These are phyloP conservation scores for Castor canadensis DNA, from an alignment of 2,113 vertebrate genomes.

Conservation along the genomic window DNA sequence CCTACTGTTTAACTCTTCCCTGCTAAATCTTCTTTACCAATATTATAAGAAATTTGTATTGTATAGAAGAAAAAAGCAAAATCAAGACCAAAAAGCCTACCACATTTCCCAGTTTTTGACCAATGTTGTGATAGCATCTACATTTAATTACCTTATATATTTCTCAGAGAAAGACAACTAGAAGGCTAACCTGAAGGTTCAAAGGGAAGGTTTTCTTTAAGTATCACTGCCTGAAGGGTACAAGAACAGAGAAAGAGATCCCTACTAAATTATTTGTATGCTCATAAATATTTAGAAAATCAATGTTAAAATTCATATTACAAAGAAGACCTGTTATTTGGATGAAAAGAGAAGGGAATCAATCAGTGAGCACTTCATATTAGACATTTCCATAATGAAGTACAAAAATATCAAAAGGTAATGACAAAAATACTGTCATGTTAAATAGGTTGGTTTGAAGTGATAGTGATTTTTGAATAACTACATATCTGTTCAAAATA, in stretches of 20 bases:
- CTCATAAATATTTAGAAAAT: conserved; percentile 50
- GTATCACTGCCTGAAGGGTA: not conserved
- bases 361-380: conserved; percentile 13
- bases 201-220: not conserved
- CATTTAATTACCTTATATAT: not conserved
- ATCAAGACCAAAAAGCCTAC: not conserved
- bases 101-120: not conserved
- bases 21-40: not conserved
- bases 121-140: not conserved
- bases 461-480: not conserved
- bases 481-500: not conserved
- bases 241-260: not conserved
- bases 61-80: not conserved
- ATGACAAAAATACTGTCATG: not conserved
- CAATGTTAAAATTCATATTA: conserved; percentile 33
- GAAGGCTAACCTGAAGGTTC: too few relatives aligned
- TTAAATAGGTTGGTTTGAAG: not conserved
- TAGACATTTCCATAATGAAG: conserved; percentile 43
- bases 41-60: not conserved
- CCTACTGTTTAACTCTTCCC: not conserved
- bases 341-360: not conserved
- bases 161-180: too few relatives aligned
- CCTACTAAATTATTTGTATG: not conserved
- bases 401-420: not conserved
- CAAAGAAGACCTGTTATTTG: conserved; percentile 45